Conservation (phyloP, 2,113 vertebrate genomes). For the Zosterops hypoxanthus region DNA sequence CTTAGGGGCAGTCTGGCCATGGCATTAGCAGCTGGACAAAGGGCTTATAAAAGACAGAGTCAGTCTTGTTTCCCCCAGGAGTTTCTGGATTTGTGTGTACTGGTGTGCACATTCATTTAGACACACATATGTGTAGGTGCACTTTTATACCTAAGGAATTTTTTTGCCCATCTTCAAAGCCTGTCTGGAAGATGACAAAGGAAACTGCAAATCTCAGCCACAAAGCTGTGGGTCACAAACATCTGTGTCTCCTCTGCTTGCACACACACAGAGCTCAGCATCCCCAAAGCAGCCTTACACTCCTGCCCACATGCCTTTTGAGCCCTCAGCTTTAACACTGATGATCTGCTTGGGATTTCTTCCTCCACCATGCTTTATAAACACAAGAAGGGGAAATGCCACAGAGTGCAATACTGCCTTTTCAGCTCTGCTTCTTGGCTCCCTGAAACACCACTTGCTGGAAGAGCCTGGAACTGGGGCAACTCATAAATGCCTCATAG, state of each 20-base stretch:
- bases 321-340: neutral
- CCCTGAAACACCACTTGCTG: neutral
- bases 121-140: rapidly evolving
- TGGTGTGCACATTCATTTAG: rapidly evolving
- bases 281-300: rapidly evolving
- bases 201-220: neutral
- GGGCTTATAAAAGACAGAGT: neutral
- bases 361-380: neutral
- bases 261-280: neutral
- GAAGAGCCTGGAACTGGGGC: neutral
- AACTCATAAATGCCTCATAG: neutral
- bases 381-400: neutral
- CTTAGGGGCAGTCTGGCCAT: neutral
- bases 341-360: neutral
- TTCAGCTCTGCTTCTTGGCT: neutral
- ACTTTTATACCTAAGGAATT: neutral
- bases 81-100: neutral
- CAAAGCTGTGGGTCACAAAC: neutral
- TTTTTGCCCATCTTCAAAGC: neutral
- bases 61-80: neutral
- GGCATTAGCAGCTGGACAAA: neutral
- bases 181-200: neutral
- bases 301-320: neutral
- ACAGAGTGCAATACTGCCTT: neutral
- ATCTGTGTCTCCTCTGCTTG: neutral